Evolutionary conservation across 2,113 vertebrate genomes (phyloP), one percentile per base, ranked within the genome.

Genomic region (Chaetodon trifascialis): DNA sequence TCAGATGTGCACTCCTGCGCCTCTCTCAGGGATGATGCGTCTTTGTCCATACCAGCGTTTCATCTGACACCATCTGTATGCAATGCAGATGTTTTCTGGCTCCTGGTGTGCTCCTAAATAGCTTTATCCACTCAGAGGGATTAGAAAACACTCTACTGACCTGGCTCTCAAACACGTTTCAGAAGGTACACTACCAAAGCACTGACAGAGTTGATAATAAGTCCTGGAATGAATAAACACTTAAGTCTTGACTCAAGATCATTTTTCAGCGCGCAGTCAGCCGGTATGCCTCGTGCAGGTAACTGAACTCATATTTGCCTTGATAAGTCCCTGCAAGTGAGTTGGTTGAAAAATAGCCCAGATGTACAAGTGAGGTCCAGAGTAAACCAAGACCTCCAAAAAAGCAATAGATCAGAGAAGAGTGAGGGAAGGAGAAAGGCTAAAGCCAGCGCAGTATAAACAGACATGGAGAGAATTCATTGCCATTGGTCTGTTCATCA

Each of bases 141-240:
- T 93, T 88, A 80, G 23, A 67, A 85, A 89, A 83, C 70, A 80
- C 65, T 89, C 74, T 42, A 65, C 78, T 44, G 83, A 73, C 44
- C 80, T 64, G 82, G 78, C 84, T 82, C 72, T 82, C 47, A 77
- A 86, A 78, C 65, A 79, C 44, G 15, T 84, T 84, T 80, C 64
- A 84, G 40, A 84, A 84, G 80, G 40, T 73, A 75, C 46, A 9
- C 62, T 59, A 85, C 70, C 74, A 86, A 79, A 77, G 72, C 71
- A 62, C 70, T 73, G 88, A 90, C 81, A 68, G 36, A 59, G 84
- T 88, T 91, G 79, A 91, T 88, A 87, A 90, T 93, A 90, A 89
- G 76, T 93, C 83, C 73, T 82, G 84, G 77, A 74, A 66, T 79
- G 82, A 83, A 88, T 93, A 92, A 91, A 94, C 91, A 92, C 72